phyloP scores from a whole-genome alignment of 2,113 vertebrate genomes.

The Xiphophorus hellerii region DNA sequence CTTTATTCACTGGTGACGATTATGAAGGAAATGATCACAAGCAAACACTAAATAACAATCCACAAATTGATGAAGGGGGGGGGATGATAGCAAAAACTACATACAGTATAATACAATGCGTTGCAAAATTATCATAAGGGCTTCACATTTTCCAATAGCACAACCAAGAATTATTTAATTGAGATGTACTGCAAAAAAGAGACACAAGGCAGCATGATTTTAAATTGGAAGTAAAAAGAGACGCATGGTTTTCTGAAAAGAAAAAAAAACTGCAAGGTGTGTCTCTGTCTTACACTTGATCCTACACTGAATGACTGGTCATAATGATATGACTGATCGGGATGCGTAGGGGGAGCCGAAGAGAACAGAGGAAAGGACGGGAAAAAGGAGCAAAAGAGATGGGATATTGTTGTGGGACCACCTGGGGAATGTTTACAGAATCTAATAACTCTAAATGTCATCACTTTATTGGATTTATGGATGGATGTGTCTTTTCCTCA shows the following conservation, averaged over 20 bases:
- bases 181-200: no score
- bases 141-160: no score
- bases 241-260: no score
- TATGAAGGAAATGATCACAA: background rate
- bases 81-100: no score
- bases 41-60: background rate
- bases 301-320: background rate
- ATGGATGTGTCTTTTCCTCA: constrained; percentile 48
- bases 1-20: background rate
- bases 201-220: no score
- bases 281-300: no score
- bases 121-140: no score
- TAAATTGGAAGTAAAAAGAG: no score
- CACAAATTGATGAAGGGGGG: no score
- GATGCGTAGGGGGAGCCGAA: background rate
- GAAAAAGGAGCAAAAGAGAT: constrained; percentile 13
- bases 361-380: constrained; percentile 10
- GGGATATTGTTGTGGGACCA: constrained; percentile 65
- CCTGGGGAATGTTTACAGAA: constrained; percentile 74
- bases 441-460: constrained; percentile 79
- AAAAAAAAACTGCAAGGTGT: background rate
- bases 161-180: no score
- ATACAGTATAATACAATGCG: no score
- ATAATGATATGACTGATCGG: constrained; percentile 1
- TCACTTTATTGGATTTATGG: constrained; percentile 76